Conservation (phyloP, 2,113 vertebrate species). For the Hipposideros armiger region DNA sequence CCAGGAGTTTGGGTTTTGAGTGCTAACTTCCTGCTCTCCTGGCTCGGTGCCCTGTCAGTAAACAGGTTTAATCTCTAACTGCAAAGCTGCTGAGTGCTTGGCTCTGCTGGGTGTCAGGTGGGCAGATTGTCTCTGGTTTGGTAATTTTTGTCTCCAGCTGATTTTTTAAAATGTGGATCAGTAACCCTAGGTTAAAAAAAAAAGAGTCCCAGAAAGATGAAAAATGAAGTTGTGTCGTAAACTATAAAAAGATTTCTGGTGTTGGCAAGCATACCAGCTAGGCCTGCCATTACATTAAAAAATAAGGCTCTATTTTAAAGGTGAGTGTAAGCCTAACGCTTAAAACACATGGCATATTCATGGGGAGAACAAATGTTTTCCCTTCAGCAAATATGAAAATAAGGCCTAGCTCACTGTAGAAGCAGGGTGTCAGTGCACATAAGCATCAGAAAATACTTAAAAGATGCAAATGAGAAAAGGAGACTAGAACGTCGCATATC, state of each 20-base stretch:
- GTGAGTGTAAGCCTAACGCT: background rate
- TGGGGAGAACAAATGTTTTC: background rate
- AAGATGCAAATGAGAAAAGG: slow-evolving; percentile 25
- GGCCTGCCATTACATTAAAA: background rate
- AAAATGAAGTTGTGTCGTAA: background rate
- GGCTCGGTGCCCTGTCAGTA: background rate
- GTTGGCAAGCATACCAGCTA: background rate
- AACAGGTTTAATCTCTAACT: background rate
- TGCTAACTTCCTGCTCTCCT: background rate
- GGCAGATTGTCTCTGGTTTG: background rate
- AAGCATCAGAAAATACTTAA: background rate
- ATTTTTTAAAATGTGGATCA: background rate
- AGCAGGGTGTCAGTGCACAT: background rate
- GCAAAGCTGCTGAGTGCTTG: background rate
- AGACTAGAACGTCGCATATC: background rate
- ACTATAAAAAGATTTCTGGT: background rate
- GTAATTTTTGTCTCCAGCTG: background rate
- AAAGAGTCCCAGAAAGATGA: background rate
- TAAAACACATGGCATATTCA: background rate
- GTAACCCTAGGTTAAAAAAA: background rate
- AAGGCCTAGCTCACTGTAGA: background rate
- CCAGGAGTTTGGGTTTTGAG: background rate
- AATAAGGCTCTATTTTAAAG: background rate
- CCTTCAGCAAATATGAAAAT: background rate
- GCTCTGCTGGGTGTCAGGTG: background rate